Base-by-base conservation (phyloP, 2,113 vertebrate genomes). In the Galeopterus variegatus region DNA sequence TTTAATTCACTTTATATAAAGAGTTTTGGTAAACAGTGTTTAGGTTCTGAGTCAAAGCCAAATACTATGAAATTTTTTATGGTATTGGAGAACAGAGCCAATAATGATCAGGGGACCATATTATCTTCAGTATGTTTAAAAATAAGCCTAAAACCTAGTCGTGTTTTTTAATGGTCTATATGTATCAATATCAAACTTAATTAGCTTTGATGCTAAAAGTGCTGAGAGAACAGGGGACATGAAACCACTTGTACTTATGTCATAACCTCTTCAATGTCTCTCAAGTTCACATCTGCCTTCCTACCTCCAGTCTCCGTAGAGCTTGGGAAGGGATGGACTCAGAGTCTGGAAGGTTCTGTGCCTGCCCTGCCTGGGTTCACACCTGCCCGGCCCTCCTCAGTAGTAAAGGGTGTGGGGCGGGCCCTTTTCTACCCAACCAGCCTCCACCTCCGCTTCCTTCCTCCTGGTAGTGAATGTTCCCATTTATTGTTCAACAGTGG, bases 161-260 rank as follows among this genome's bases (percentile, higher is more conserved):
- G 0, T 11, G 8, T 45, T 52, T 50, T 70, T 50, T 41, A 56
- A 19, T 28, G 24, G 36, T 52, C 36, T 36, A 0, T 14, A 6
- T 54, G 45, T 48, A 2, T n/a, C 41, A 2, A 4, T 19, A 6
- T 28, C 10, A 5, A 15, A 5, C 76, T 92, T 80, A 54, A 14
- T 48, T 85, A 24, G n/a, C 54, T 93, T 4, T 62, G 67, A 15
- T 36, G 45, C 21, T n/a, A 19, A 82, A 65, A 12, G 10, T 7
- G 31, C 41, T 3, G 5, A 77, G 70, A 56, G 28, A 31, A 31
- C 3, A 69, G 41, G 48, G 13, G 58, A 31, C 31, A 23, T 13
- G 18, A 52, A 64, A 8, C 6, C 58, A 8, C n/a, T 33, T 15
- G 8, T 1, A 19, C 0, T 4, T 0, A 1, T n/a, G 8, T 18